Evolutionary conservation across 2,797 vertebrate genomes (phyloP).

Genomic region (Schizopygopsis malacanthus): DNA sequence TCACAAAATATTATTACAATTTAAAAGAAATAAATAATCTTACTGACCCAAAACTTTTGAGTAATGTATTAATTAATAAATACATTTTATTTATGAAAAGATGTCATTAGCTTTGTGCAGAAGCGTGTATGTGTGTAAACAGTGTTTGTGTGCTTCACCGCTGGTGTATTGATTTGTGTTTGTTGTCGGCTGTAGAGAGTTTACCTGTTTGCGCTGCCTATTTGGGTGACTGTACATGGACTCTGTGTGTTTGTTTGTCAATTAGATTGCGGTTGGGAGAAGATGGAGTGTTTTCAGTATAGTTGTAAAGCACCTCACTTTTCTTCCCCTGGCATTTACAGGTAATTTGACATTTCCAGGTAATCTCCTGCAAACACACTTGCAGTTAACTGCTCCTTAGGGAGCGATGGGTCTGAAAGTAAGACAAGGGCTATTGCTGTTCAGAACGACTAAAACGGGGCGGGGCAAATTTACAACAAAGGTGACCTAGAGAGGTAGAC

Average conservation of each 20-base stretch:
- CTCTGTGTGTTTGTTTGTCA: conserved; percentile 36
- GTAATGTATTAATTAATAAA: not conserved
- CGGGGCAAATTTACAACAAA: conserved; percentile 69
- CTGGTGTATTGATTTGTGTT: conserved; percentile 48
- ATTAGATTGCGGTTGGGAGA: conserved; percentile 10
- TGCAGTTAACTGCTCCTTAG: conserved; percentile 60
- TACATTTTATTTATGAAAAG: too few relatives aligned
- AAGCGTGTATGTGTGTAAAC: not conserved
- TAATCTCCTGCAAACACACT: conserved; percentile 53
- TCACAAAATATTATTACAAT: not conserved
- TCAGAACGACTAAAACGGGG: conserved; percentile 54
- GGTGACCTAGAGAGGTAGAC: conserved; percentile 66
- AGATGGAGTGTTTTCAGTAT: conserved; percentile 31
- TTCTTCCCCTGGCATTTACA: conserved; percentile 59
- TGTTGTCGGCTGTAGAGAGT: conserved; percentile 18
- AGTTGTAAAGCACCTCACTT: conserved; percentile 47
- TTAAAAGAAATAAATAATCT: not conserved
- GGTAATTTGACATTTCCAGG: conserved; percentile 57
- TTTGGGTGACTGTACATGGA: conserved; percentile 18
- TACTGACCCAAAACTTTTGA: not conserved
- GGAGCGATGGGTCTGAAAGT: conserved; percentile 55
- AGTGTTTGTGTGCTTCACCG: conserved; percentile 16
- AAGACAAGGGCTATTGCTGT: conserved; percentile 41
- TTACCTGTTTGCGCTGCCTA: conserved; percentile 40
- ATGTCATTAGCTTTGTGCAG: not conserved